These are phyloP conservation scores for Lepidocyrtoides sp. DNA, from an alignment of 2,888 invertebrate species.

Conservation along the genomic window DNA sequence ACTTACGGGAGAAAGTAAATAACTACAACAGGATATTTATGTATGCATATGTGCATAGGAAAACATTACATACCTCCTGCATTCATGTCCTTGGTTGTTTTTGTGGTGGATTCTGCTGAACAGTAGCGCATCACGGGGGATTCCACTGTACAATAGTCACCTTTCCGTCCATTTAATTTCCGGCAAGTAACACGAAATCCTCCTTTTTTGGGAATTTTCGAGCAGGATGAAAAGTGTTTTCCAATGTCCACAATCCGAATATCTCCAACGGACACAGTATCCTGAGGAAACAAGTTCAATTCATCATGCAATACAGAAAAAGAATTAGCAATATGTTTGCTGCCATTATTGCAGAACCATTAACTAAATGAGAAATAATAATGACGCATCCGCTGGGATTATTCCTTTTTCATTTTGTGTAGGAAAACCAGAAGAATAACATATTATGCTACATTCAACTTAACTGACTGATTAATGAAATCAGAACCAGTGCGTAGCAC, in stretches of 20 bases:
- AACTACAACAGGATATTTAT: background rate
- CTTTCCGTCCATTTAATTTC: slow-evolving; percentile 81
- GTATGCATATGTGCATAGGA: background rate
- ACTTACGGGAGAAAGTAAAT: background rate
- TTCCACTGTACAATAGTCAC: slow-evolving; percentile 82
- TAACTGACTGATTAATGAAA: no score
- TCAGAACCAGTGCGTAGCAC: no score
- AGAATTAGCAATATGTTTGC: background rate
- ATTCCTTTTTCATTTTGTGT: no score
- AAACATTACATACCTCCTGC: slow-evolving; percentile 37
- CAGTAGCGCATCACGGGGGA: slow-evolving; percentile 80
- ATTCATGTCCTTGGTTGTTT: background rate
- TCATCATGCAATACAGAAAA: background rate
- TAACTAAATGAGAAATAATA: slow-evolving; percentile 32
- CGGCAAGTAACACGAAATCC: slow-evolving; percentile 81
- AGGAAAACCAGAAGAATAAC: no score
- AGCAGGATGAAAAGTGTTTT: slow-evolving; percentile 76
- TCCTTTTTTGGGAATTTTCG: slow-evolving; percentile 73
- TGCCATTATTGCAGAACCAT: background rate
- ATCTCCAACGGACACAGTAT: slow-evolving; percentile 82
- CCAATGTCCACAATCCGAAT: slow-evolving; percentile 80
- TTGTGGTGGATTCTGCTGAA: slow-evolving; percentile 29
- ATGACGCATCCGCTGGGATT: no score
- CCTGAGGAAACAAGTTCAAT: slow-evolving; percentile 73
- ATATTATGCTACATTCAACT: no score